Evolutionary conservation across 2,797 vertebrate species (phyloP).

Genomic region (Staurois parvus): DNA sequence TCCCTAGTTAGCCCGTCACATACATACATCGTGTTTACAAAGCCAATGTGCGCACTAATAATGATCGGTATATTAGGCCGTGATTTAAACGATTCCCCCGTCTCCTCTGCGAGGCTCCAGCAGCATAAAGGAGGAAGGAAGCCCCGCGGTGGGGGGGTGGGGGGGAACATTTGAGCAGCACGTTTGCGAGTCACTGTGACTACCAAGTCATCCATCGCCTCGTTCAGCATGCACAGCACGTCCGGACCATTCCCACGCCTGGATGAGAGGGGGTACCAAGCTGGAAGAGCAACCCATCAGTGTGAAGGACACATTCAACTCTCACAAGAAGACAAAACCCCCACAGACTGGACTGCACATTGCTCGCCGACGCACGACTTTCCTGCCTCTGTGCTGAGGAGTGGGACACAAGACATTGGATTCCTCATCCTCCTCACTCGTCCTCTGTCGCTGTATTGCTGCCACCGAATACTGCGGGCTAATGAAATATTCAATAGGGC

Average conservation of each 20-base stretch:
- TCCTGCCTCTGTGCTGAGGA: constrained; percentile 17
- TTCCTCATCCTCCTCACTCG: background rate
- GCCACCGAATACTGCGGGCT: constrained; percentile 7
- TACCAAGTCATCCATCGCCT: constrained; percentile 50
- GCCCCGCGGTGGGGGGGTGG: constrained; percentile 20
- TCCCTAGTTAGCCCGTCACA: background rate
- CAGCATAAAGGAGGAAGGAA: constrained; percentile 21
- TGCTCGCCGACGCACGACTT: constrained; percentile 20
- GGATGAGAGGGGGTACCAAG: constrained; percentile 67
- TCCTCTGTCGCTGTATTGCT: background rate
- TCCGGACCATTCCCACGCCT: constrained; percentile 77
- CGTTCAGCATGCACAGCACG: constrained; percentile 74
- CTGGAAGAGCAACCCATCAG: constrained; percentile 70
- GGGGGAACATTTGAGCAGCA: constrained; percentile 55
- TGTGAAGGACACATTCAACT: constrained; percentile 74
- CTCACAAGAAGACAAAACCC: constrained; percentile 28
- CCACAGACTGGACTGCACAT: constrained; percentile 23
- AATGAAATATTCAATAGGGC: background rate
- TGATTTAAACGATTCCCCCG: constrained; percentile 28
- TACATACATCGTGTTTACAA: background rate
- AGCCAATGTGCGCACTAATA: background rate
- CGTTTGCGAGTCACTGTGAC: constrained; percentile 46
- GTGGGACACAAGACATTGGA: background rate
- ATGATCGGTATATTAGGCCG: constrained; percentile 16
- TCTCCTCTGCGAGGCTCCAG: background rate